phyloP scores from a whole-genome alignment of 2,113 vertebrate genomes.

The Thalassoma bifasciatum region DNA sequence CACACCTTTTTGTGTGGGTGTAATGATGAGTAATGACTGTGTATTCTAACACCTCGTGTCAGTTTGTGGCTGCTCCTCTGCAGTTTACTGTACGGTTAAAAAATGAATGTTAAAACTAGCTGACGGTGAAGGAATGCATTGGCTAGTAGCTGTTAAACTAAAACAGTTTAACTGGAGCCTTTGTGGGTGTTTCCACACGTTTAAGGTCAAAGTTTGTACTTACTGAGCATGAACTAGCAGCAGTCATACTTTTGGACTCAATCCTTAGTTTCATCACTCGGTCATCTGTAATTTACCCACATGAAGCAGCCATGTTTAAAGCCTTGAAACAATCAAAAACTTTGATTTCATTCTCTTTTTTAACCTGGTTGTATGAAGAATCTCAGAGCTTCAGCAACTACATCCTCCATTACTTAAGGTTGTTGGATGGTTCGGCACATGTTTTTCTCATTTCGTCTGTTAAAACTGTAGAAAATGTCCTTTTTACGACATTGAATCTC shows the following conservation, averaged over 20 bases:
- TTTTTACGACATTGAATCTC: not conserved
- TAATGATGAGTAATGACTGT: slow-evolving; percentile 26
- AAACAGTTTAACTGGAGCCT: not conserved
- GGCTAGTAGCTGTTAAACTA: not conserved
- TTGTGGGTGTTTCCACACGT: not conserved
- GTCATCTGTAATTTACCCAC: not conserved
- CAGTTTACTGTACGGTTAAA: not conserved
- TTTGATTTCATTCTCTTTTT: no score
- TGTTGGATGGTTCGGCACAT: no score
- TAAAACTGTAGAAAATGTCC: no score
- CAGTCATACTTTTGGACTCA: not conserved
- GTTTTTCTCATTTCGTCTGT: no score
- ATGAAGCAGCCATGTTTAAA: not conserved
- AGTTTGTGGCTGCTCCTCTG: not conserved
- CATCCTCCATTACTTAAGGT: not conserved
- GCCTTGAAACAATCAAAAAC: no score
- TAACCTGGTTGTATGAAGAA: no score
- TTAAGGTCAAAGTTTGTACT: no score
- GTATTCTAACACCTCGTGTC: slow-evolving; percentile 7
- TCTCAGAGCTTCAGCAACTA: not conserved
- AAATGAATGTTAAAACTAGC: not conserved
- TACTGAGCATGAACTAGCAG: not conserved
- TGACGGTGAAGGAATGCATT: not conserved
- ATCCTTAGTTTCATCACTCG: no score
- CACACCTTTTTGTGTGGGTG: slow-evolving; percentile 46